Evolutionary conservation across 30 jellyfish, hydroid and myxozoan genomes (phyloP).

Genomic region (Turritopsis dohrnii): DNA sequence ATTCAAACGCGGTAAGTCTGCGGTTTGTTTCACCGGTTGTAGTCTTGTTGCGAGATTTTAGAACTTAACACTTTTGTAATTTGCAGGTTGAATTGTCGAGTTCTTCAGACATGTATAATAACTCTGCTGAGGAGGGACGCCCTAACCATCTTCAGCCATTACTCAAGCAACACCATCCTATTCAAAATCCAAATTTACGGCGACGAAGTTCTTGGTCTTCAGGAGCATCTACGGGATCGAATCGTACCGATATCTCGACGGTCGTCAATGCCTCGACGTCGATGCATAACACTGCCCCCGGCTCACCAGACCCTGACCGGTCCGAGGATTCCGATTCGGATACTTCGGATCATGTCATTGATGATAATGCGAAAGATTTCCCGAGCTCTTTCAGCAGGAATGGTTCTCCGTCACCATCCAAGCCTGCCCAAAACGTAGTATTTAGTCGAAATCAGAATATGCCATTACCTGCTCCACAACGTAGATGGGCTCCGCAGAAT

Average conservation of each 20-base stretch:
- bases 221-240: constrained; percentile 78
- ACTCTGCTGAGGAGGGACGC: background rate
- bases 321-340: constrained; percentile 66
- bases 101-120: background rate
- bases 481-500: constrained; percentile 2
- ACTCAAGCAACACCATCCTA: constrained; percentile 1
- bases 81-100: background rate
- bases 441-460: background rate
- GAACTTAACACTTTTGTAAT: background rate
- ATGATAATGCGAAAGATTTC: constrained; percentile 6
- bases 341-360: constrained; percentile 36
- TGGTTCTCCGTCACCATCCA: constrained; percentile 14
- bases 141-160: background rate
- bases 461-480: background rate
- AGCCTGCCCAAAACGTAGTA: too few species aligned
- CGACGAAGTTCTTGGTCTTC: constrained; percentile 80
- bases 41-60: too few species aligned
- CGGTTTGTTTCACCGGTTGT: background rate
- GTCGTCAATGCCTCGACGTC: constrained; percentile 96
- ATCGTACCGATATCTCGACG: constrained; percentile 89
- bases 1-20: background rate
- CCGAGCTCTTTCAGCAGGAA: constrained; percentile 23
- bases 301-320: constrained; percentile 93
- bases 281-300: constrained; percentile 97
- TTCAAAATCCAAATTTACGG: background rate